Conservation (phyloP, 2,888 invertebrate genomes). For the Muschampia plurimacula region DNA sequence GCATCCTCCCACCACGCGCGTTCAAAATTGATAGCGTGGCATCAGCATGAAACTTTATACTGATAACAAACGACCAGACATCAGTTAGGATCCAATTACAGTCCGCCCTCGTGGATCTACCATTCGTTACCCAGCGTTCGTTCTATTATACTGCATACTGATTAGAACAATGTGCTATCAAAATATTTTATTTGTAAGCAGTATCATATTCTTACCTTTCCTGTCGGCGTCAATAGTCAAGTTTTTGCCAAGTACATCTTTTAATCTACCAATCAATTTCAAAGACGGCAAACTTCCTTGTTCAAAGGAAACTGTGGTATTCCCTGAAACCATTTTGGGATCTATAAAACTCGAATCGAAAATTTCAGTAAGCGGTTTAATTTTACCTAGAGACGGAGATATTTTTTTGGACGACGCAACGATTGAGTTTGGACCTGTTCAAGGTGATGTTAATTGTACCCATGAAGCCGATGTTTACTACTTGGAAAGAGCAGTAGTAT, state of each 20-base stretch:
- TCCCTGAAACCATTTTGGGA: slow-evolving; percentile 63
- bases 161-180: slow-evolving; percentile 44
- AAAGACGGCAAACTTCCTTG: slow-evolving; percentile 69
- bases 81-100: slow-evolving; percentile 69
- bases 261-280: slow-evolving; percentile 68
- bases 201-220: slow-evolving; percentile 46
- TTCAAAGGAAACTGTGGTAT: slow-evolving; percentile 71
- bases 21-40: slow-evolving; percentile 46
- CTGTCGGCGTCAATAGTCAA: slow-evolving; percentile 61
- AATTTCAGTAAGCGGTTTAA: slow-evolving; percentile 59
- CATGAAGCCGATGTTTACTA: slow-evolving; percentile 62
- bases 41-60: slow-evolving; percentile 57
- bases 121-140: slow-evolving; percentile 56
- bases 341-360: slow-evolving; percentile 59
- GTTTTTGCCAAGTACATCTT: slow-evolving; percentile 71
- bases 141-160: slow-evolving; percentile 46
- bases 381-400: slow-evolving; percentile 74
- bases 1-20: slow-evolving; percentile 48
- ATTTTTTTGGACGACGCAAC: slow-evolving; percentile 64
- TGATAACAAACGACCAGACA: slow-evolving; percentile 68
- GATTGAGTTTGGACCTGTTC: slow-evolving; percentile 59
- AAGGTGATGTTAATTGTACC: slow-evolving; percentile 57
- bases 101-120: slow-evolving; percentile 51
- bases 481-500: slow-evolving; percentile 58
- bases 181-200: slow-evolving; percentile 44